These are phyloP conservation scores for Cyclopterus lumpus DNA, from an alignment of 2,797 vertebrate genomes.

Conservation along the genomic window DNA sequence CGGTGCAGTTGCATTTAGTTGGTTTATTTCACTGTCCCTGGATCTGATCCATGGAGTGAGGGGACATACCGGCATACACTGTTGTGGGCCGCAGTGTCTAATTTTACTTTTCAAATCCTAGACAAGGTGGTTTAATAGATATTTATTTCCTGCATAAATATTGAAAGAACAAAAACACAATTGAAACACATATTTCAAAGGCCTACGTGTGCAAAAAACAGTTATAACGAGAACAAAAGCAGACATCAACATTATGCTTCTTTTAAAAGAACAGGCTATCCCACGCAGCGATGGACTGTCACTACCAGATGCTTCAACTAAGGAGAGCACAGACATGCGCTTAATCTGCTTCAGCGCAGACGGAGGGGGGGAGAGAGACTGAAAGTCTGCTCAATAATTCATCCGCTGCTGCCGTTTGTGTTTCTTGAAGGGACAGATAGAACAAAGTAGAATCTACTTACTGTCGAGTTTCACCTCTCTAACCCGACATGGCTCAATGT, in stretches of 20 bases:
- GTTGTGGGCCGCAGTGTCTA: not conserved
- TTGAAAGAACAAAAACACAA: not conserved
- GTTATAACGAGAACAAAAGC: not conserved
- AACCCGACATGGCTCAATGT: not conserved
- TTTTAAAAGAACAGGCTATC: not conserved
- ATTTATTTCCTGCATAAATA: not conserved
- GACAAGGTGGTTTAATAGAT: not conserved
- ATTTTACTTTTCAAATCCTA: not conserved
- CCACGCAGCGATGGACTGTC: not conserved
- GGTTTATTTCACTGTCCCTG: not conserved
- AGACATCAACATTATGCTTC: not conserved
- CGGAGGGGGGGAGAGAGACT: not conserved
- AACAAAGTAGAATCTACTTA: not conserved
- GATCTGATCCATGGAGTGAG: not conserved
- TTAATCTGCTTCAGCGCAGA: not conserved
- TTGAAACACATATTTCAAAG: not conserved
- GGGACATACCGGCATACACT: not conserved
- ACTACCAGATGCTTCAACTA: slow-evolving; percentile 12
- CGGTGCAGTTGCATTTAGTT: not conserved
- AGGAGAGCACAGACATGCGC: not conserved
- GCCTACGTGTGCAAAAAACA: not conserved
- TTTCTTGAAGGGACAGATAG: not conserved
- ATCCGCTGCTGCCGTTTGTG: not conserved
- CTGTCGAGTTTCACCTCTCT: not conserved
- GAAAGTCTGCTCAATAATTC: slow-evolving; percentile 12